Conservation (phyloP, 2,113 vertebrate genomes). For the Recurvirostra avosetta region DNA sequence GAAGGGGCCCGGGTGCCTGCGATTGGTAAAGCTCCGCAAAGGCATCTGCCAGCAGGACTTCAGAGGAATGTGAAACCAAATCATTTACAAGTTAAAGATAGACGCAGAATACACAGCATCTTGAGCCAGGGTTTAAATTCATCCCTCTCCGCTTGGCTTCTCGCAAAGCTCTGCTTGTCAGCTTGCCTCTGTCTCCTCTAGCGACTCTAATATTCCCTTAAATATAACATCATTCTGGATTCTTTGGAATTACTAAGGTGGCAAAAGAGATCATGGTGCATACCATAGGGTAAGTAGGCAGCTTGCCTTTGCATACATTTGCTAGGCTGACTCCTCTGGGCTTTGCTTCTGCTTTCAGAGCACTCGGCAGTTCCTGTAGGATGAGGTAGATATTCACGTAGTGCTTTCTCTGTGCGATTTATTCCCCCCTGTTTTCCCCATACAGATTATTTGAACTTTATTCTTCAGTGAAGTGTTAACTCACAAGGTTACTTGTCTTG, state of each 20-base stretch:
- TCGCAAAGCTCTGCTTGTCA: constrained; percentile 35
- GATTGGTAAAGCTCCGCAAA: constrained; percentile 80
- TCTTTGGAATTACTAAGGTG: constrained; percentile 50
- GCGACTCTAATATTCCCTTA: constrained; percentile 13
- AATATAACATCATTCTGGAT: constrained; percentile 43
- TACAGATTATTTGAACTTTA: neutral
- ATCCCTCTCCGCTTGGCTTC: constrained; percentile 60
- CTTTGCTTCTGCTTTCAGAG: constrained; percentile 12
- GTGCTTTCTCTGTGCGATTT: neutral
- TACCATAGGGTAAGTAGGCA: constrained; percentile 81
- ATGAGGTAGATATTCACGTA: neutral
- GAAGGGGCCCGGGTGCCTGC: constrained; percentile 69
- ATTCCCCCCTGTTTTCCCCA: neutral
- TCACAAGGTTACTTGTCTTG: neutral
- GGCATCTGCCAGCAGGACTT: constrained; percentile 83
- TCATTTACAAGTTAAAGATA: constrained; percentile 98
- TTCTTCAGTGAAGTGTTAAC: neutral
- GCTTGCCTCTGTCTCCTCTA: constrained; percentile 52
- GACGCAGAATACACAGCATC: constrained; percentile 78
- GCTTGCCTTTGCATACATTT: neutral
- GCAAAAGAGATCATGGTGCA: constrained; percentile 74
- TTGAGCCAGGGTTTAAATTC: constrained; percentile 82
- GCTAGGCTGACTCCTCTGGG: neutral
- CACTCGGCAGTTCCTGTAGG: neutral
- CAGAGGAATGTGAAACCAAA: constrained; percentile 91